These are phyloP conservation scores for Sturmia bella DNA, from an alignment of 2,888 invertebrate species.

Conservation along the genomic window DNA sequence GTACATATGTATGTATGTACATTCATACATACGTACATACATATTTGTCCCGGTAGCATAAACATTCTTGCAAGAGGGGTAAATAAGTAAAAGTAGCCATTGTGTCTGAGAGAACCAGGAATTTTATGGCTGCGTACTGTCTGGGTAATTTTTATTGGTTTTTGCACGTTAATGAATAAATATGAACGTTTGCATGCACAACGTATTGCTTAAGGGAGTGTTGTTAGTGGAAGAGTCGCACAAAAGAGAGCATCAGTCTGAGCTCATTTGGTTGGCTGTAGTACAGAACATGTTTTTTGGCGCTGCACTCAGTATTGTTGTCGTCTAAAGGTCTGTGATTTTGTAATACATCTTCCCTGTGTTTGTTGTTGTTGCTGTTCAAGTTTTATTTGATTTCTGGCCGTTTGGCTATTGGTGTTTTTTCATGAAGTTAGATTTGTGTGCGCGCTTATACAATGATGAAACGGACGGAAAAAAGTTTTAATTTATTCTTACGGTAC, in stretches of 20 bases:
- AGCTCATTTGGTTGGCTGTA: conserved; percentile 67
- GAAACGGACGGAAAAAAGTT: conserved; percentile 52
- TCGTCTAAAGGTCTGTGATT: conserved; percentile 71
- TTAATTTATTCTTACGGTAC: conserved; percentile 11
- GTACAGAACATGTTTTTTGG: conserved; percentile 27
- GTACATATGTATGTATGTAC: too few species aligned
- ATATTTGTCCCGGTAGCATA: too few species aligned
- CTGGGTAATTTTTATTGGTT: conserved; percentile 33
- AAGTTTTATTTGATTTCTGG: conserved; percentile 45
- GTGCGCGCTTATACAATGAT: conserved; percentile 63
- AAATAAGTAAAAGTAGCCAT: conserved; percentile 51
- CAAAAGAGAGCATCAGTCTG: conserved; percentile 54
- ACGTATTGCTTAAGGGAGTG: conserved; percentile 49
- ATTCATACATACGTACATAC: too few species aligned
- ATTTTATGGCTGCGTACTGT: conserved; percentile 52
- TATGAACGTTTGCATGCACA: conserved; percentile 15
- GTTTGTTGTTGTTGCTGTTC: conserved; percentile 32
- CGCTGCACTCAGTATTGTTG: conserved; percentile 46
- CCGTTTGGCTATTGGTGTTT: conserved; percentile 59
- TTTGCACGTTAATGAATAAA: neutral
- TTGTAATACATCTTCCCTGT: conserved; percentile 47
- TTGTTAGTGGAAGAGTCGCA: conserved; percentile 29
- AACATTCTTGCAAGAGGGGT: neutral
- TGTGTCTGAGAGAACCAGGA: conserved; percentile 54
- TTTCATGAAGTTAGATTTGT: conserved; percentile 62